Percentiles rank a stretch among this genome's conserved stretches.
Evolutionary conservation across 2,113 vertebrate species (phyloP).

Genomic region (Syngnathus typhle): DNA sequence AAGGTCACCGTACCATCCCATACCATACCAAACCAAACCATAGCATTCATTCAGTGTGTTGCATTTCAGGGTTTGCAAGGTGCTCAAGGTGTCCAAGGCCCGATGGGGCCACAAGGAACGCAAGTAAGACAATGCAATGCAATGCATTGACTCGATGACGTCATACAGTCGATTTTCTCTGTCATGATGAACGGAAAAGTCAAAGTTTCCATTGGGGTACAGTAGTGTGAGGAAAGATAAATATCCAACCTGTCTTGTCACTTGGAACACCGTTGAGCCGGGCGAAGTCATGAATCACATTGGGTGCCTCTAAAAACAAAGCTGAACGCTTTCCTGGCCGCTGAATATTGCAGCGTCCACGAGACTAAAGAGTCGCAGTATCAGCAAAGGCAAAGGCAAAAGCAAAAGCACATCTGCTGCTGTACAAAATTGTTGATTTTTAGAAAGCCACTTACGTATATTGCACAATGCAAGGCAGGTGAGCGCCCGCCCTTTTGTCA

Average conservation of each 20-base stretch:
- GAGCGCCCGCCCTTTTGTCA: not conserved
- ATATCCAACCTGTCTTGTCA: slow-evolving; percentile 16
- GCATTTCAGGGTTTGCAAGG: slow-evolving; percentile 81
- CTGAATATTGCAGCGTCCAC: slow-evolving; percentile 20
- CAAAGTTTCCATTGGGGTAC: slow-evolving; percentile 22
- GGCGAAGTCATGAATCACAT: slow-evolving; percentile 51
- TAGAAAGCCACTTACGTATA: not conserved
- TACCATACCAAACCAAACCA: not conserved
- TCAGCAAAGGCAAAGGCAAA: not conserved
- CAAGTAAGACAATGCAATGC: slow-evolving; percentile 72
- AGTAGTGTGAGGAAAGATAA: slow-evolving; percentile 1
- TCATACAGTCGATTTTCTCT: no score
- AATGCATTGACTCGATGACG: no score
- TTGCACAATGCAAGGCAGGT: not conserved
- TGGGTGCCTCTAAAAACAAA: slow-evolving; percentile 45
- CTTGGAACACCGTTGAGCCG: slow-evolving; percentile 48
- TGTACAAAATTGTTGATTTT: slow-evolving; percentile 2
- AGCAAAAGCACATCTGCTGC: not conserved
- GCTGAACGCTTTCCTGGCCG: slow-evolving; percentile 34
- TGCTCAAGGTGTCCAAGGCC: slow-evolving; percentile 80
- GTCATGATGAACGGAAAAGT: slow-evolving; percentile 26
- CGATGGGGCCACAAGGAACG: slow-evolving; percentile 82
- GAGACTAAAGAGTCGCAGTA: not conserved
- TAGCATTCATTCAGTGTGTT: not conserved
- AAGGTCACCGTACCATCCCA: not conserved